These are phyloP conservation scores for Todus mexicanus DNA, from an alignment of 2,797 vertebrate genomes.

Conservation along the genomic window DNA sequence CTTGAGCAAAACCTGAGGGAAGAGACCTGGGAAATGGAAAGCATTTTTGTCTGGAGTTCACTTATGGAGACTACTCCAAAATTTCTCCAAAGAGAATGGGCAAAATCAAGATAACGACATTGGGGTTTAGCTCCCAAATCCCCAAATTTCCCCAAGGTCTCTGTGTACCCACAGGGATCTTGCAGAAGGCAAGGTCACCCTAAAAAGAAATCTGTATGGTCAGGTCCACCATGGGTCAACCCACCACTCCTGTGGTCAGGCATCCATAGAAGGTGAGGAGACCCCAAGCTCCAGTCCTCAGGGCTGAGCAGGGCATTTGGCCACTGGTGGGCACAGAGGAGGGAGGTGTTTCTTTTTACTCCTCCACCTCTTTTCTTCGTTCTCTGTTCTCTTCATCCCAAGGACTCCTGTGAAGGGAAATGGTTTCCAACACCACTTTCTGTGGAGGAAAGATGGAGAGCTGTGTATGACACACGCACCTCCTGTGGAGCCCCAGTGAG, in stretches of 20 bases:
- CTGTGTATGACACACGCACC: background rate
- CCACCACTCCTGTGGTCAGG: rapidly evolving
- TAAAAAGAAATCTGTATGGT: background rate
- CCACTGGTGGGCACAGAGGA: background rate
- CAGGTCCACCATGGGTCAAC: background rate
- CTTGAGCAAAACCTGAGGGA: background rate
- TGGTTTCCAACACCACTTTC: background rate
- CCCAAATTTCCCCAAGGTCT: background rate
- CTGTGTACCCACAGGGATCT: background rate
- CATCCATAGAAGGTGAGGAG: background rate
- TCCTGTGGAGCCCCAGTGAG: background rate
- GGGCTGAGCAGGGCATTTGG: rapidly evolving
- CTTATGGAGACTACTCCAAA: background rate
- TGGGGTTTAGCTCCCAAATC: background rate
- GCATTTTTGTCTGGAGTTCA: background rate
- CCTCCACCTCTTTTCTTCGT: background rate
- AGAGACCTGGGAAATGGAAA: background rate
- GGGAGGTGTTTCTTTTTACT: background rate
- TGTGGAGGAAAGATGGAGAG: background rate
- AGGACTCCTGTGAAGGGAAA: background rate
- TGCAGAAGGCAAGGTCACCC: background rate
- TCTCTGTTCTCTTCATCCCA: background rate
- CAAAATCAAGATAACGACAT: background rate
- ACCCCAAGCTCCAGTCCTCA: background rate
- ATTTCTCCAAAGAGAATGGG: background rate